These are phyloP conservation scores for Halisarca cf. caerulea DNA, from an alignment of 37 sponge, comb jelly and placozoan species.

Conservation along the genomic window DNA sequence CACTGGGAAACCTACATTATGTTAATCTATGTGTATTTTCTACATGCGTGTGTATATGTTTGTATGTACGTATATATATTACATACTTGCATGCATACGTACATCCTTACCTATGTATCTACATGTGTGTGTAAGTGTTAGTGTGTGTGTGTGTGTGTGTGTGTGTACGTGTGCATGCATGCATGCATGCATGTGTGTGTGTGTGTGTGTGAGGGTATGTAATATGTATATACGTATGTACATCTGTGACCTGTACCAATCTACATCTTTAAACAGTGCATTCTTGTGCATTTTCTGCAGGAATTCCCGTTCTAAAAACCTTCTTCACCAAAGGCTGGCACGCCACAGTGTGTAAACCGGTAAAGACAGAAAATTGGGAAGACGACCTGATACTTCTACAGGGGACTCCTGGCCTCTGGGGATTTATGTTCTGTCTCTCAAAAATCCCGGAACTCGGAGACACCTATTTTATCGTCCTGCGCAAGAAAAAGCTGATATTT, in stretches of 20 bases:
- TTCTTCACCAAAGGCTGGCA: background rate
- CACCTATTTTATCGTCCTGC: slow-evolving; percentile 88
- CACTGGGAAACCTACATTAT: too few species aligned
- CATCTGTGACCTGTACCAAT: background rate
- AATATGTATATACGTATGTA: slow-evolving; percentile 9
- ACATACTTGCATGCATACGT: too few species aligned
- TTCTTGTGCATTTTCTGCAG: background rate
- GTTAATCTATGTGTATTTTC: too few species aligned
- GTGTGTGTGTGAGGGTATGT: background rate
- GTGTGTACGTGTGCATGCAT: too few species aligned
- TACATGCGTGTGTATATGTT: too few species aligned
- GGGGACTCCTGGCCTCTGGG: slow-evolving; percentile 44
- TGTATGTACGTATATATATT: too few species aligned
- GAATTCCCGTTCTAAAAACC: background rate
- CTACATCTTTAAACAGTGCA: too few species aligned
- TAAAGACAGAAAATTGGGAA: background rate
- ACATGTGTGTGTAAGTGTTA: too few species aligned
- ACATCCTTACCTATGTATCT: too few species aligned
- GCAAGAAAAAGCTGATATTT: slow-evolving; percentile 85
- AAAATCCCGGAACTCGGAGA: slow-evolving; percentile 85
- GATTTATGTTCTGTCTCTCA: slow-evolving; percentile 77
- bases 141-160: too few species aligned
- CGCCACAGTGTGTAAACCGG: background rate
- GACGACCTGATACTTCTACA: background rate
- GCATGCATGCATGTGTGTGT: background rate